phyloP scores from a whole-genome alignment of 2,797 vertebrate genomes.

The Rhabdophis nuchalis region DNA sequence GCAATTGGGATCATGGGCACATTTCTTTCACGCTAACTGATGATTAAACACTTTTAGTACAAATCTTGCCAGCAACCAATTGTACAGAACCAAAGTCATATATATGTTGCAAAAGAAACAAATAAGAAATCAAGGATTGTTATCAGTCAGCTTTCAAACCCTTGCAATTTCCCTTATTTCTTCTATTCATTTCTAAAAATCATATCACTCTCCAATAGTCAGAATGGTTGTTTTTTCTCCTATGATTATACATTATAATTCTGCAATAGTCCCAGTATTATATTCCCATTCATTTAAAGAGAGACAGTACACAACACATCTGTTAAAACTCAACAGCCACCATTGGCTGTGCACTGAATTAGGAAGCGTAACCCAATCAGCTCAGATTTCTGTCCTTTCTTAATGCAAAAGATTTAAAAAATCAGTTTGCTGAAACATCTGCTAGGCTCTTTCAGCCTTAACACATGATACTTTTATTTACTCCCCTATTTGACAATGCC shows the following conservation, averaged over 20 bases:
- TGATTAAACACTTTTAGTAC: neutral
- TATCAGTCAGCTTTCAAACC: constrained; percentile 34
- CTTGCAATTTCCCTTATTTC: constrained; percentile 43
- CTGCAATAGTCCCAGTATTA: constrained; percentile 55
- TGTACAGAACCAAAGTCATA: neutral
- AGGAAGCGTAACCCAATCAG: constrained; percentile 76
- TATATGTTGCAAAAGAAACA: neutral
- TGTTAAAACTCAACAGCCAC: constrained; percentile 69
- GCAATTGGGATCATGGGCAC: too few species aligned
- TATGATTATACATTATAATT: constrained; percentile 66
- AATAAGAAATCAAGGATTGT: neutral
- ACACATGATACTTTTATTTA: constrained; percentile 69
- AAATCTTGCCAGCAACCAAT: neutral
- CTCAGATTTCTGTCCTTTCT: constrained; percentile 67
- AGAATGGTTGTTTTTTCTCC: constrained; percentile 25
- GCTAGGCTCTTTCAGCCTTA: constrained; percentile 74
- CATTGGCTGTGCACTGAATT: constrained; percentile 67
- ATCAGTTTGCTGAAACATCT: constrained; percentile 77
- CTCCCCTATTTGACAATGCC: constrained; percentile 63
- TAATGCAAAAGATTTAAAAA: constrained; percentile 70
- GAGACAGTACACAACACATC: constrained; percentile 62
- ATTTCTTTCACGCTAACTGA: neutral
- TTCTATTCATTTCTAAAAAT: constrained; percentile 4
- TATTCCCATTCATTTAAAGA: constrained; percentile 59
- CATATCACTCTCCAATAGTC: neutral